phyloP scores from a whole-genome alignment of 2,888 invertebrate genomes.

The Harmothoe impar region DNA sequence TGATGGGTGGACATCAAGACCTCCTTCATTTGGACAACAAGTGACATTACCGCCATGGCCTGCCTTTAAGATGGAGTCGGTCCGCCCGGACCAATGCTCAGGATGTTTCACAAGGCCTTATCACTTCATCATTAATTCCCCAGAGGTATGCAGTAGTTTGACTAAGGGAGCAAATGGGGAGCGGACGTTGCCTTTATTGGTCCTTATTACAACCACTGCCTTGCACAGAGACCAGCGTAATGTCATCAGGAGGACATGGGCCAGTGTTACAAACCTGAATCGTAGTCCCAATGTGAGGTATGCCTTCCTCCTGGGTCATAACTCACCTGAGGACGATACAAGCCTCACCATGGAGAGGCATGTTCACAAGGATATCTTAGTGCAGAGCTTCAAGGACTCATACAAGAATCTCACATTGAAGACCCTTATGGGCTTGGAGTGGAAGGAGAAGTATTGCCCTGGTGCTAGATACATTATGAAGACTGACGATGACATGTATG shows the following conservation, averaged over 20 bases:
- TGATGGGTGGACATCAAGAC: no score
- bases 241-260: conserved; percentile 33
- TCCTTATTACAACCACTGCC: not conserved
- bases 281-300: not conserved
- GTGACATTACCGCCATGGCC: no score
- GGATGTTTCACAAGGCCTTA: conserved; percentile 36
- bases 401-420: conserved; percentile 66
- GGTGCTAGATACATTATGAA: conserved; percentile 73
- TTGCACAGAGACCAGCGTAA: not conserved
- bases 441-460: conserved; percentile 57
- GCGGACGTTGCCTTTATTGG: not conserved
- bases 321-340: not conserved
- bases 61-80: not conserved
- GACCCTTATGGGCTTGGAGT: conserved; percentile 52
- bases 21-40: no score
- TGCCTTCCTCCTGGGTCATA: conserved; percentile 48
- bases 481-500: conserved; percentile 77
- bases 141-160: conserved; percentile 26
- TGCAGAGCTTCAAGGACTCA: conserved; percentile 58
- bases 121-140: not conserved
- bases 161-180: no score
- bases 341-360: conserved; percentile 50
- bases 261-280: conserved; percentile 19
- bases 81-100: not conserved
- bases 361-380: conserved; percentile 63